Evolutionary conservation across 2,888 invertebrate species (phyloP).

Genomic region (Dione vanillae): DNA sequence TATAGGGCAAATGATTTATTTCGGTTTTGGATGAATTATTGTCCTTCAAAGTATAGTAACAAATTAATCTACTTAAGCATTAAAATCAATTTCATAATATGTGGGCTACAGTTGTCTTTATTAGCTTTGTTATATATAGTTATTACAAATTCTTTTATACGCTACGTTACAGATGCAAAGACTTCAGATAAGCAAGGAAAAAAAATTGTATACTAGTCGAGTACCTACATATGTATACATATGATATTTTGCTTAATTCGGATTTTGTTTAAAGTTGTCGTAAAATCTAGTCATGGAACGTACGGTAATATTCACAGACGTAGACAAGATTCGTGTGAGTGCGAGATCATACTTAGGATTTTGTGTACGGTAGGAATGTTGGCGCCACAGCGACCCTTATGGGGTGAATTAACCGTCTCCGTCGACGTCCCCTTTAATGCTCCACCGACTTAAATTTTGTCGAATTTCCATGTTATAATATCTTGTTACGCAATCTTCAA

Average conservation of each 20-base stretch:
- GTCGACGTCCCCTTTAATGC: constrained; percentile 80
- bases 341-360: constrained; percentile 73
- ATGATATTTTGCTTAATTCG: not conserved
- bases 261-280: not conserved
- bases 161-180: not conserved
- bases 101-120: constrained; percentile 6
- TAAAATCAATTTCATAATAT: constrained; percentile 1
- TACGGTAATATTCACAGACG: constrained; percentile 43
- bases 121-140: constrained; percentile 11
- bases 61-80: not conserved
- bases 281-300: constrained; percentile 4
- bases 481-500: constrained; percentile 73
- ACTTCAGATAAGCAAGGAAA: not conserved
- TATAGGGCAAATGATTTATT: not conserved
- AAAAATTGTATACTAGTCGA: not conserved
- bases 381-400: constrained; percentile 83
- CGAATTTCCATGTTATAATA: constrained; percentile 79
- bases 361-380: constrained; percentile 79
- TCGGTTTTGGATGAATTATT: not conserved
- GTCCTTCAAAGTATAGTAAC: not conserved
- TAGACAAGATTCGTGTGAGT: constrained; percentile 50
- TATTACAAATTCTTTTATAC: constrained; percentile 1
- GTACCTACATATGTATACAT: not conserved
- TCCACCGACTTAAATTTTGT: constrained; percentile 81
- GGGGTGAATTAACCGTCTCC: constrained; percentile 82